Conservation (phyloP, 2,888 invertebrate species). For the Muscina levida region DNA sequence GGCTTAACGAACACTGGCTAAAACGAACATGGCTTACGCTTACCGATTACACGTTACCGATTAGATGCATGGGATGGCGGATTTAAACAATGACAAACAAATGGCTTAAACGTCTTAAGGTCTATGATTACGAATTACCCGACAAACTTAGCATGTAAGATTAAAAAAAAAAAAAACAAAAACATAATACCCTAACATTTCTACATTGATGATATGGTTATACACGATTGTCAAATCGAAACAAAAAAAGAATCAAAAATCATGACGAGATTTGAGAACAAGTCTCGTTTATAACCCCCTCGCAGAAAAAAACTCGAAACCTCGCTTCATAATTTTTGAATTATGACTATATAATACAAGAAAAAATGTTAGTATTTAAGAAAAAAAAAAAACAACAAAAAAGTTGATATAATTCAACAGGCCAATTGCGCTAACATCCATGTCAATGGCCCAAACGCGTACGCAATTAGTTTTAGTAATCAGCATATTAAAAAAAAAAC, state of each 20-base stretch:
- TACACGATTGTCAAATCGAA: slow-evolving; percentile 17
- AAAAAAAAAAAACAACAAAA: neutral
- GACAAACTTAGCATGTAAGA: neutral
- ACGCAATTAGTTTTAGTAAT: neutral
- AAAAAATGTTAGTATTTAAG: slow-evolving; percentile 27
- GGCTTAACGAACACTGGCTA: neutral
- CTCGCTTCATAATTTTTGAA: slow-evolving; percentile 39
- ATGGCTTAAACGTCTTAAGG: slow-evolving; percentile 14
- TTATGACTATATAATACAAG: slow-evolving; percentile 27
- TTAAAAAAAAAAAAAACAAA: slow-evolving; percentile 2
- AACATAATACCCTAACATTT: neutral
- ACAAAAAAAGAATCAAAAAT: neutral
- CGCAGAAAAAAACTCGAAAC: slow-evolving; percentile 12
- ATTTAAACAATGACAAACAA: neutral
- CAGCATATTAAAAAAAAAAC: neutral
- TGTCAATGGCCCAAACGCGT: neutral
- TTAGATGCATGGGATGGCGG: neutral
- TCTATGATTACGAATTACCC: neutral
- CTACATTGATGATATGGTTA: slow-evolving; percentile 17
- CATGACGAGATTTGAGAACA: slow-evolving; percentile 12
- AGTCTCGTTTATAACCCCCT: slow-evolving; percentile 6
- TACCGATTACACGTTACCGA: too few relatives aligned
- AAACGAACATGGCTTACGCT: neutral
- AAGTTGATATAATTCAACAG: neutral
- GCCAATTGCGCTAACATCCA: neutral